Evolutionary conservation across 2,113 vertebrate genomes (phyloP), one percentile per base, ranked within the genome.

Genomic region (Podarcis raffonei): DNA sequence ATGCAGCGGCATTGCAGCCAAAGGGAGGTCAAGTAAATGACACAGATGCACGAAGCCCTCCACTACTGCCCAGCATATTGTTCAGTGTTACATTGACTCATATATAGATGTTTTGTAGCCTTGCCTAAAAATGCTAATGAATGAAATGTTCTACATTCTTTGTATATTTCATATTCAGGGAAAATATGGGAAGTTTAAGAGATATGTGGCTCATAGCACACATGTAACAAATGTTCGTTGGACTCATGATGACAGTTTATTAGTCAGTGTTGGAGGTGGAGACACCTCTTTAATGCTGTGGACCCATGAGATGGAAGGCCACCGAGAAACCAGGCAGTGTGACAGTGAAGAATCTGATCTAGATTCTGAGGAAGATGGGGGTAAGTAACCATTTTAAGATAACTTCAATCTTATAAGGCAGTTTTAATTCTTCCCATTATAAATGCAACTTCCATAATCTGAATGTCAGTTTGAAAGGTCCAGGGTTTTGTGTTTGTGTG

Each of bases 211-310:
- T 84, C 99, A 99, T 95, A 99, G 99, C 92, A 97, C 98, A 65
- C 98, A 99, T 12, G 99, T 99, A 89, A 99, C 99, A 68, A 99
- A 99, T 39, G 98, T 99, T 80, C 98, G 98, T 11, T 99, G 99
- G 99, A 98, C 97, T 32, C 97, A 98, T 0, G 98, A 99, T 7
- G 99, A 99, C 96, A 95, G 98, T 90, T 96, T 99, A 93, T 92
- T 99, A 96, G 98, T 98, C 87, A 98, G 98, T 9, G 97, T 98
- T 15, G 99, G 99, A 62, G 99, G 99, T 65, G 96, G 97, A 18
- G 99, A 99, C 94, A 99, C 98, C 27, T 98, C 98, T 91, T 96
- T 99, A 84, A 99, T 99, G 98, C 97, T 99, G 37, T 99, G 99
- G 99, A 98, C 97, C 88, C 98, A 98, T 0, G 98, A 99, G 94